phyloP scores from a whole-genome alignment of 2,797 vertebrate genomes.

The Sebastes oblongus region DNA sequence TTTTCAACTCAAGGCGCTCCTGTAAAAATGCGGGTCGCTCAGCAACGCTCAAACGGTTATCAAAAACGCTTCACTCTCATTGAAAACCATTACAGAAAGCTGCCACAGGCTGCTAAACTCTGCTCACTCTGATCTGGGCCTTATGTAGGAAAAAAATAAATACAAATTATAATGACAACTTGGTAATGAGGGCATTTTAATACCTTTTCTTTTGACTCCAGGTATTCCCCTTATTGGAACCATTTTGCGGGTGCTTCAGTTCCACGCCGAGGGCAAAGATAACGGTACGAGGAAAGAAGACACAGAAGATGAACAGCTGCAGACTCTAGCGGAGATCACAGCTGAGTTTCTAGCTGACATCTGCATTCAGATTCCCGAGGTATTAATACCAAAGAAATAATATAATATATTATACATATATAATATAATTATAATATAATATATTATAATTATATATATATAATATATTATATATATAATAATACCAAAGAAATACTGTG shows the following conservation, averaged over 20 bases:
- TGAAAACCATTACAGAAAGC: too few relatives aligned
- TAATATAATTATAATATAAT: too few relatives aligned
- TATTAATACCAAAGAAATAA: constrained; percentile 49
- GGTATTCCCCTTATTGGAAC: constrained; percentile 86
- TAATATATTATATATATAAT: too few relatives aligned
- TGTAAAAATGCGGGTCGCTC: rapidly evolving
- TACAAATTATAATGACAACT: not conserved
- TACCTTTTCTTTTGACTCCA: constrained; percentile 37
- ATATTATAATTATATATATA: too few relatives aligned
- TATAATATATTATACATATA: too few relatives aligned
- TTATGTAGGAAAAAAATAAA: not conserved
- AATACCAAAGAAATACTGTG: too few relatives aligned
- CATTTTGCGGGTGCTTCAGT: constrained; percentile 87
- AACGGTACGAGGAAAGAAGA: constrained; percentile 46
- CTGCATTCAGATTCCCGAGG: constrained; percentile 85
- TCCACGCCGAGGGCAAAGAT: constrained; percentile 80
- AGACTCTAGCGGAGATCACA: constrained; percentile 88
- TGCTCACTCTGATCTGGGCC: too few relatives aligned
- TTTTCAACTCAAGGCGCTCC: too few relatives aligned
- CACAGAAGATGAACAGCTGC: constrained; percentile 84
- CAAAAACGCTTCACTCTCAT: too few relatives aligned
- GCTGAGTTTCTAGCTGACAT: constrained; percentile 91
- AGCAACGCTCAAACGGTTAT: too few relatives aligned
- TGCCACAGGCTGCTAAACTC: too few relatives aligned
- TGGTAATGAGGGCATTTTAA: not conserved